Conservation (phyloP, 2,797 vertebrate species). For the Ctenopoma multispine region DNA sequence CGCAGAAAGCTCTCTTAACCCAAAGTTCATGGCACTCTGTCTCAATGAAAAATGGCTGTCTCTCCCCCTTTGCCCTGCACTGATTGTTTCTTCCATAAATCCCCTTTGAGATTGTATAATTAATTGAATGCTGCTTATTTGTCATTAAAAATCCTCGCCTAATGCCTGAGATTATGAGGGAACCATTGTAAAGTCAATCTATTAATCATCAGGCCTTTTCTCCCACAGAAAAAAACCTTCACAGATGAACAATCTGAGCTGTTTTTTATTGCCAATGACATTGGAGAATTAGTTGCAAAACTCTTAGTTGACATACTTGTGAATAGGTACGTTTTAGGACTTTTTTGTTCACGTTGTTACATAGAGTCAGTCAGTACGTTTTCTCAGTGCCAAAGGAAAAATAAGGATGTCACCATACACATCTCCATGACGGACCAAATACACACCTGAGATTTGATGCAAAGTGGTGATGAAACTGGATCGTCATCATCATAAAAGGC, state of each 20-base stretch:
- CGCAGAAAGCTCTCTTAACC: conserved; percentile 61
- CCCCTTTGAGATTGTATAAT: conserved; percentile 81
- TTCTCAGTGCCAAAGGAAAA: background rate
- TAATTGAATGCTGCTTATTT: conserved; percentile 83
- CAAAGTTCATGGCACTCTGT: conserved; percentile 68
- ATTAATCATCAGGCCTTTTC: conserved; percentile 74
- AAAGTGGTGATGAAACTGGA: conserved; percentile 5
- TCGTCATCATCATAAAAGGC: conserved; percentile 18
- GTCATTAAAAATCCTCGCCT: conserved; percentile 76
- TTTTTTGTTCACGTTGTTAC: background rate
- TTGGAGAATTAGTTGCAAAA: conserved; percentile 52
- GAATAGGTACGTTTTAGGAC: background rate
- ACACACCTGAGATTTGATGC: background rate
- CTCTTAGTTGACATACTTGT: conserved; percentile 15
- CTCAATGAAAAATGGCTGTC: conserved; percentile 77
- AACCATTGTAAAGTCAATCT: conserved; percentile 76
- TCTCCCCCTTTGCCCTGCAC: conserved; percentile 66
- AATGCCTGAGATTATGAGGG: conserved; percentile 79
- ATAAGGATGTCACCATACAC: no score
- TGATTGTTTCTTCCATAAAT: conserved; percentile 83
- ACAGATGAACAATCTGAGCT: conserved; percentile 70
- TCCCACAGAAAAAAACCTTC: conserved; percentile 75
- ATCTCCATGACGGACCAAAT: background rate
- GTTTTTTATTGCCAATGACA: conserved; percentile 62
- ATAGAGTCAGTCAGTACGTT: no score